phyloP scores from a whole-genome alignment of 2,113 vertebrate genomes.

The Todiramphus saurophagus region DNA sequence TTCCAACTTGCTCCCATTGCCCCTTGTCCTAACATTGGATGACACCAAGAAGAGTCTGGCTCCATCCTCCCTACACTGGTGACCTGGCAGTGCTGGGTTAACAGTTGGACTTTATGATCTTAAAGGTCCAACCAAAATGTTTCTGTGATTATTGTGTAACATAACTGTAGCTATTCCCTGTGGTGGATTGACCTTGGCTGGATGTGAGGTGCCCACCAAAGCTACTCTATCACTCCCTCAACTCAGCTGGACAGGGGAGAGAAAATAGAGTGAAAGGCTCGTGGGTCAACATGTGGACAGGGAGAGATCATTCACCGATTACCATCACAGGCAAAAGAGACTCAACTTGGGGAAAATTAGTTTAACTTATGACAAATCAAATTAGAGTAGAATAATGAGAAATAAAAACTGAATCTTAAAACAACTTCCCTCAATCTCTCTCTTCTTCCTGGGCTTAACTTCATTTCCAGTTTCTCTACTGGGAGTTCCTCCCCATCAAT shows the following conservation, averaged over 20 bases:
- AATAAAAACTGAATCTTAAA: background rate
- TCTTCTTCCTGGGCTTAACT: background rate
- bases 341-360: background rate
- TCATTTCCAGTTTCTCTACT: background rate
- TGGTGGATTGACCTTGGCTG: background rate
- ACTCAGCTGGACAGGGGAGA: background rate
- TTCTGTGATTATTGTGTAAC: background rate
- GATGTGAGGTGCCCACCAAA: background rate
- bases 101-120: no score
- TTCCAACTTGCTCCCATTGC: no score
- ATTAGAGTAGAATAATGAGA: background rate
- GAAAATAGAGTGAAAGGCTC: background rate
- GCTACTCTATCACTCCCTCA: background rate
- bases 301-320: background rate
- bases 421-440: no score
- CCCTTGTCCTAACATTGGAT: no score
- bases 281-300: background rate
- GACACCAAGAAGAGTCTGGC: no score
- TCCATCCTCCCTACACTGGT: no score
- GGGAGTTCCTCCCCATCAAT: background rate
- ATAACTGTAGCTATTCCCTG: background rate
- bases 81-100: no score
- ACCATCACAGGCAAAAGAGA: background rate
- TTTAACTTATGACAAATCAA: background rate
- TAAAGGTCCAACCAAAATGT: no score